Conservation (phyloP, 1,140 invertebrate species). For the honey bee (Apis mellifera) region DNA sequence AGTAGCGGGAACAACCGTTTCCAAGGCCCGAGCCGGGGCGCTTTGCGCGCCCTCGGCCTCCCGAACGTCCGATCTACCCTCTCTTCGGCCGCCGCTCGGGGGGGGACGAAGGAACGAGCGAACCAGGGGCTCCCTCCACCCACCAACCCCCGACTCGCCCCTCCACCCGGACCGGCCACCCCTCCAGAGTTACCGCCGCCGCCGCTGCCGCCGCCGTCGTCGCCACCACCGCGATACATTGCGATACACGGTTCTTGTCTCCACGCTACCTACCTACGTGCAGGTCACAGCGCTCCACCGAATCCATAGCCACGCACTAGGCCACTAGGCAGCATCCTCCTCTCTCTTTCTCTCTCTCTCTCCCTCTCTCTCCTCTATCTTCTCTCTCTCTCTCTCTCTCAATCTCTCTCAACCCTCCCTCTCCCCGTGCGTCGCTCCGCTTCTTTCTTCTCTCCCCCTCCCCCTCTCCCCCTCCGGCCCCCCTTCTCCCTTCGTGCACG, state of each 20-base stretch:
- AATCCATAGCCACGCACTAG: constrained; percentile 70
- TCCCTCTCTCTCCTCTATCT: fast-evolving
- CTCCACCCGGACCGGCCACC: constrained; percentile 59
- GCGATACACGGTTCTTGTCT: constrained; percentile 79
- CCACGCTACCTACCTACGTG: constrained; percentile 76
- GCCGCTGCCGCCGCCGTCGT: constrained; percentile 68
- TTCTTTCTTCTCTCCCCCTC: neutral
- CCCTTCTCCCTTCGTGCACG: neutral
- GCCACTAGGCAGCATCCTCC: constrained; percentile 64
- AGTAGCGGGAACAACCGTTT: constrained; percentile 57
- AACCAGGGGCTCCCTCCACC: constrained; percentile 68
- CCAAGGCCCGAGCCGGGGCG: constrained; percentile 68
- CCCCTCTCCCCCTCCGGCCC: no score
- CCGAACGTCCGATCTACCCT: constrained; percentile 69
- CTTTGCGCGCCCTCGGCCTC: constrained; percentile 73
- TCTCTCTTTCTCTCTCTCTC: neutral
- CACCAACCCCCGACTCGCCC: constrained; percentile 61
- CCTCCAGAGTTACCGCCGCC: constrained; percentile 60
- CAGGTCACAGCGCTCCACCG: constrained; percentile 73
- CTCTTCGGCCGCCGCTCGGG: constrained; percentile 63
- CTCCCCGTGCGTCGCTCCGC: neutral
- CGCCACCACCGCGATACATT: constrained; percentile 78
- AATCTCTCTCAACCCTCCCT: no score
- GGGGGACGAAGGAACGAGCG: constrained; percentile 63
- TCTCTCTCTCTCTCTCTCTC: no score